A percentile compares a stretch with the other conserved stretches of the same genome.
These are phyloP conservation scores for Bergia sp. DNA, from an alignment of 92 coral and sea anemone species.

Conservation along the genomic window DNA sequence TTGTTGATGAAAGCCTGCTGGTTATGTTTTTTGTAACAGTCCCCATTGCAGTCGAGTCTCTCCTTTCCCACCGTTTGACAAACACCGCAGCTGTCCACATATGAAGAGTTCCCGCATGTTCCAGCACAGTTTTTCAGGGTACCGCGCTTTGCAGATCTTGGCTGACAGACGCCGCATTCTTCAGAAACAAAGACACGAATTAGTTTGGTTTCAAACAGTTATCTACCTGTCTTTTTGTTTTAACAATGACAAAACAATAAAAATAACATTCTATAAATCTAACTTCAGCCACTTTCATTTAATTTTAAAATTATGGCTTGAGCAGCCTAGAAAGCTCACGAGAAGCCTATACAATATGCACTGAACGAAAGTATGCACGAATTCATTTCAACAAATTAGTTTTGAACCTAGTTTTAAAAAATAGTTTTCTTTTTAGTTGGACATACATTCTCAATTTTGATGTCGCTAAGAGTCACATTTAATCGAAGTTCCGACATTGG, in stretches of 20 bases:
- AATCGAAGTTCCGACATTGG: no score
- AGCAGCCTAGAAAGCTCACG: no score
- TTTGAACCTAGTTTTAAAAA: no score
- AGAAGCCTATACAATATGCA: no score
- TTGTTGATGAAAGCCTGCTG: background rate
- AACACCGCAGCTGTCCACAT: slow-evolving; percentile 1
- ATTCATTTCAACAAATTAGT: no score
- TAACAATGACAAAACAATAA: background rate
- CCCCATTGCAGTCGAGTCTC: slow-evolving; percentile 17
- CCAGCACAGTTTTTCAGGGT: slow-evolving; percentile 22
- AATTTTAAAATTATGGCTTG: no score
- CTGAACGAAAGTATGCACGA: no score
- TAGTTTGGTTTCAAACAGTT: background rate
- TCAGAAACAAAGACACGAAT: background rate
- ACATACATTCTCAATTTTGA: no score
- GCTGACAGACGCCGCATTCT: slow-evolving; percentile 33
- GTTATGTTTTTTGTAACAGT: background rate
- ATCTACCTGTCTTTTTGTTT: background rate
- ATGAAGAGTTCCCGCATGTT: background rate
- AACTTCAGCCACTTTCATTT: no score
- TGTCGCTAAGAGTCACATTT: no score
- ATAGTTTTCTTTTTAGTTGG: no score
- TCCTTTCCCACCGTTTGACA: slow-evolving; percentile 36
- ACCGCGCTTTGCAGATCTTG: slow-evolving; percentile 3
- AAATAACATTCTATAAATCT: background rate